Evolutionary conservation across 2,888 invertebrate genomes (phyloP).

Genomic region (Ophioninae sp.): DNA sequence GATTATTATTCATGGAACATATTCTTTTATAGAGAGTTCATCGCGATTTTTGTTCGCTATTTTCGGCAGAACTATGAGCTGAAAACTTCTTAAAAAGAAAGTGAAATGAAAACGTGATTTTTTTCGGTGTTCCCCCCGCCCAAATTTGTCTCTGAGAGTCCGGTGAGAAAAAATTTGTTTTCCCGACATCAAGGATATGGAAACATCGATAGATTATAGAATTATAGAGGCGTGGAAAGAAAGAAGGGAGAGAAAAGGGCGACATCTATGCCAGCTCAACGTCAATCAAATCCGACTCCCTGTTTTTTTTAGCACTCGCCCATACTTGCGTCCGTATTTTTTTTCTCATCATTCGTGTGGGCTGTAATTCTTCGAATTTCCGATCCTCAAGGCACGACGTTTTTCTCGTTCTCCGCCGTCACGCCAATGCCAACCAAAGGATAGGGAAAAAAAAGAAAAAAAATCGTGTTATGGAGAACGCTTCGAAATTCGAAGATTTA

Average conservation of each 20-base stretch:
- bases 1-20: too few species aligned
- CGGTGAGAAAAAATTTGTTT: too few species aligned
- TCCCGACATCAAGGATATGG: background rate
- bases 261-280: background rate
- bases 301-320: background rate
- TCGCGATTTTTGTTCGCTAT: too few species aligned
- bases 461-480: background rate
- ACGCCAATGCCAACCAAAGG: background rate
- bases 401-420: background rate
- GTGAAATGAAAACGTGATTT: too few species aligned
- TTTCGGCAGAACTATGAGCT: too few species aligned
- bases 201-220: background rate
- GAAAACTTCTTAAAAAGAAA: too few species aligned
- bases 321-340: background rate
- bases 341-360: background rate
- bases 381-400: background rate
- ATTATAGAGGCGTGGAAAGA: background rate
- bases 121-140: too few species aligned
- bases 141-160: too few species aligned
- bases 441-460: background rate
- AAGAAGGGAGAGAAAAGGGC: background rate
- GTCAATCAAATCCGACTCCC: background rate
- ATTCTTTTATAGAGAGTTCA: too few species aligned
- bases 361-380: background rate
- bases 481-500: conserved; percentile 22